Conservation (phyloP, 2,888 invertebrate species). For the Drosophila colorata region DNA sequence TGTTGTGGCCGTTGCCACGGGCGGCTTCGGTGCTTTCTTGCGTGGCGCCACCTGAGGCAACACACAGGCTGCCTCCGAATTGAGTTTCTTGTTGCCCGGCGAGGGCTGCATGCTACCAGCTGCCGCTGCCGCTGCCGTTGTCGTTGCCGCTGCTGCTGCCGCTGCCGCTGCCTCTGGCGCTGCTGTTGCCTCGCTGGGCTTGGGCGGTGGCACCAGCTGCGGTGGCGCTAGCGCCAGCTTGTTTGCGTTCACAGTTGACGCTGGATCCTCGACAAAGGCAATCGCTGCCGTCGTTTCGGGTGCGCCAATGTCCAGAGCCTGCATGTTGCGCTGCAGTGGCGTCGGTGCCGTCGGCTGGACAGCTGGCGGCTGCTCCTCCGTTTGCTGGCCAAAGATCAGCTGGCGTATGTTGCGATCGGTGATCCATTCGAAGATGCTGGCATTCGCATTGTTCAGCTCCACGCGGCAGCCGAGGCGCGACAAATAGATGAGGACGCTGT, state of each 20-base stretch:
- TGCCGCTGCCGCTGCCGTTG: slow-evolving; percentile 1
- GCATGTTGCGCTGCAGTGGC: slow-evolving; percentile 61
- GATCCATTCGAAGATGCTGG: slow-evolving; percentile 90
- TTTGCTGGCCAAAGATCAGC: slow-evolving; percentile 82
- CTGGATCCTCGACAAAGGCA: slow-evolving; percentile 38
- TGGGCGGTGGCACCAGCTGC: slow-evolving; percentile 47
- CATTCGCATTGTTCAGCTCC: slow-evolving; percentile 88
- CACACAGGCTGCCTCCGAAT: slow-evolving; percentile 65
- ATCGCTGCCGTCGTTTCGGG: slow-evolving; percentile 16
- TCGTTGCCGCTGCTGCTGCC: not conserved
- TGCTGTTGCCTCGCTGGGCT: slow-evolving; percentile 35
- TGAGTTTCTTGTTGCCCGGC: slow-evolving; percentile 76
- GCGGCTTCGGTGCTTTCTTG: slow-evolving; percentile 79
- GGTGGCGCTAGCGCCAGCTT: slow-evolving; percentile 53
- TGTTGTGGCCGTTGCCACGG: slow-evolving; percentile 31
- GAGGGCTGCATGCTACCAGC: slow-evolving; percentile 43
- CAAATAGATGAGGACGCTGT: slow-evolving; percentile 91
- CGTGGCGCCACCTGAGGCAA: slow-evolving; percentile 76
- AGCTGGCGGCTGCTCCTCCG: slow-evolving; percentile 15
- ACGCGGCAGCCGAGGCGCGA: slow-evolving; percentile 89
- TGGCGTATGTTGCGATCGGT: slow-evolving; percentile 86
- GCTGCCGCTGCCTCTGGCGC: not conserved
- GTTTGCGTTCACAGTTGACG: slow-evolving; percentile 30
- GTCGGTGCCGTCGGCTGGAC: slow-evolving; percentile 16
- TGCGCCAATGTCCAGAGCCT: slow-evolving; percentile 60